Evolutionary conservation across 2,113 vertebrate genomes (phyloP), one percentile per base, ranked within the genome.

Genomic region (Apeltes quadracus): DNA sequence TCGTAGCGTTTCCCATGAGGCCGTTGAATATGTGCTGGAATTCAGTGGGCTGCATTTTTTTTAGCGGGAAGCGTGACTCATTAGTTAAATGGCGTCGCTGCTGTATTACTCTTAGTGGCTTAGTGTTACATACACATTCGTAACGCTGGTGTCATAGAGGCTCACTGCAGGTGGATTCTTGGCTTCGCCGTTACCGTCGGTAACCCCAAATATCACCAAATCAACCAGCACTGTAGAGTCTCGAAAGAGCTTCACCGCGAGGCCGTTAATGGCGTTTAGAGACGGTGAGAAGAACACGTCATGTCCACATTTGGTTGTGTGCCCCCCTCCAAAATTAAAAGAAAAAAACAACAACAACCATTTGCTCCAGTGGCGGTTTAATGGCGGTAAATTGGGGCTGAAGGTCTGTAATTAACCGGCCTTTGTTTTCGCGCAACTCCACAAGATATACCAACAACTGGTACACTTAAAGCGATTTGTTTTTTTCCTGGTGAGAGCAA

Each of bases 1-100:
- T 81, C 69, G 50, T 14, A 84, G 83, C 70, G 12, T 71, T 69
- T 83, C 68, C 80, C 85, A 70, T 50, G 73, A 71, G 68, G 71
- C 36, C 70, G 63, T 54, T 83, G 65, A 61, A 79, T 75, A 66
- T 69, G 57, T 62, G 38, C 44, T 69, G 57, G 23, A 79, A 73
- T 61, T 76, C 72, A 76, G 15, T 43, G 46, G 57, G n/a, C 61
- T 72, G 34, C 29, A 55, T 53, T 53, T 65, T 53, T 65, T 62
- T 57, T 43, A 76, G 51, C 48, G 61, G 9, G 32, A 61, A 73
- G 72, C 22, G 63, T 14, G 65, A 76, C 23, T 41, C 6, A 38
- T 66, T 2, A 59, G 53, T 36, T 65, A 39, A n/a, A 15, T 14
- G 7, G 41, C 39, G 54, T 9, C 27, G 41, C 22, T 57, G n/a